Percentiles rank a stretch among this genome's conserved stretches.
Evolutionary conservation across 2,797 vertebrate genomes (phyloP).

Genomic region (Galaxias olidus): DNA sequence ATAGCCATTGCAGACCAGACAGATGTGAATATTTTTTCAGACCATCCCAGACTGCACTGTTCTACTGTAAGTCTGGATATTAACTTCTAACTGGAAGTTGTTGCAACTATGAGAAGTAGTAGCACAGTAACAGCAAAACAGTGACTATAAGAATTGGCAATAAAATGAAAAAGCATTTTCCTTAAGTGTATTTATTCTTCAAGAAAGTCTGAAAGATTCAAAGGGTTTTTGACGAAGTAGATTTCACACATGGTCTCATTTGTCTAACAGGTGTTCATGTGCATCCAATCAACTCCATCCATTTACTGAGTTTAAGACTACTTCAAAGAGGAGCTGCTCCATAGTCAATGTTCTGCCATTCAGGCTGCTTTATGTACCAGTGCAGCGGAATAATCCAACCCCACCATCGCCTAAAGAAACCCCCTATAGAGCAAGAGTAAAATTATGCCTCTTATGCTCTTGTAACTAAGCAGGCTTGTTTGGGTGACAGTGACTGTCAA

Average conservation of each 20-base stretch:
- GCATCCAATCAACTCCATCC: conserved; percentile 30
- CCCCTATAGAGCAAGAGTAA: not conserved
- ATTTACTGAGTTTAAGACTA: conserved; percentile 20
- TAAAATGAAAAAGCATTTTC: no score
- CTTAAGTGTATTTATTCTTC: no score
- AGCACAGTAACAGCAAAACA: no score
- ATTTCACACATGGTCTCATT: no score
- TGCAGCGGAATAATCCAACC: conserved; percentile 17
- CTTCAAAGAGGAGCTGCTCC: conserved; percentile 30
- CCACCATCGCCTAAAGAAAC: conserved; percentile 10
- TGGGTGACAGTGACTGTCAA: no score
- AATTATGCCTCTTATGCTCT: no score
- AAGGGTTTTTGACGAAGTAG: no score
- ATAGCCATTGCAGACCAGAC: conserved; percentile 18
- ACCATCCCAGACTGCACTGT: conserved; percentile 37
- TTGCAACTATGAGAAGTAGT: no score
- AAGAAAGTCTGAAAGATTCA: no score
- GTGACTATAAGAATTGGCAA: no score
- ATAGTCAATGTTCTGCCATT: not conserved
- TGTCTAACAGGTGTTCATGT: not conserved
- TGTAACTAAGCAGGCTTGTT: no score
- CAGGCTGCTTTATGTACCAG: not conserved
- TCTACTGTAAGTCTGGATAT: conserved; percentile 44
- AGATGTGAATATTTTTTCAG: conserved; percentile 36
- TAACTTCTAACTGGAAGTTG: conserved; percentile 7